These are phyloP conservation scores for Pheosia gnoma DNA, from an alignment of 2,888 invertebrate species.

Conservation along the genomic window DNA sequence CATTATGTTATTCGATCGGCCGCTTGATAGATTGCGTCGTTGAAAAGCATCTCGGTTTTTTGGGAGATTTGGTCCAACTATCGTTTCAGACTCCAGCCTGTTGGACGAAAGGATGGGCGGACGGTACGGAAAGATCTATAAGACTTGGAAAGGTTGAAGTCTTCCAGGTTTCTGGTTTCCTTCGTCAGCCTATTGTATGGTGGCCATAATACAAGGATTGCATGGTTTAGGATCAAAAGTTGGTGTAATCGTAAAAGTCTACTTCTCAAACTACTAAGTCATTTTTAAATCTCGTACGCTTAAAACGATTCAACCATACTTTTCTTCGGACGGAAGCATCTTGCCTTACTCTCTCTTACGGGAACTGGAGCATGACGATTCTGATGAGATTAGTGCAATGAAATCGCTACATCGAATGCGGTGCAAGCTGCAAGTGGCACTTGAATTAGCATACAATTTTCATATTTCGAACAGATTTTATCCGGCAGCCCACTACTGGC, in stretches of 20 bases:
- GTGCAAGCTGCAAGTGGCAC: slow-evolving; percentile 57
- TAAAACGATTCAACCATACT: slow-evolving; percentile 39
- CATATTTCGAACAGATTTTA: slow-evolving; percentile 65
- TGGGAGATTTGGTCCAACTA: too few relatives aligned
- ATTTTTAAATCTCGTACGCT: slow-evolving; percentile 32
- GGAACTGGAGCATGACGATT: slow-evolving; percentile 50
- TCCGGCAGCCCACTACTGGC: slow-evolving; percentile 32
- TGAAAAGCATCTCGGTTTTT: too few relatives aligned
- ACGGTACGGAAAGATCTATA: too few relatives aligned
- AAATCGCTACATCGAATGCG: slow-evolving; percentile 50
- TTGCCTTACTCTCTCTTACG: slow-evolving; percentile 33
- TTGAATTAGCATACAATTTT: slow-evolving; percentile 73
- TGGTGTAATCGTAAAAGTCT: slow-evolving; percentile 7
- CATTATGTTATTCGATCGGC: too few relatives aligned
- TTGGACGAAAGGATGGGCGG: too few relatives aligned
- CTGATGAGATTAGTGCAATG: slow-evolving; percentile 61
- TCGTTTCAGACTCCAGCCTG: too few relatives aligned
- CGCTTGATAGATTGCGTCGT: too few relatives aligned
- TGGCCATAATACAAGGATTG: too few relatives aligned
- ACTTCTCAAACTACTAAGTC: slow-evolving; percentile 34
- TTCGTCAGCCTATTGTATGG: too few relatives aligned
- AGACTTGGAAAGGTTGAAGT: too few relatives aligned
- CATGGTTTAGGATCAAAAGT: too few relatives aligned
- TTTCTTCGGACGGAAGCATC: slow-evolving; percentile 20
- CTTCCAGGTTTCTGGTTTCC: too few relatives aligned